Evolutionary conservation across 2,797 vertebrate species (phyloP).

Genomic region (Geotrypetes seraphini): DNA sequence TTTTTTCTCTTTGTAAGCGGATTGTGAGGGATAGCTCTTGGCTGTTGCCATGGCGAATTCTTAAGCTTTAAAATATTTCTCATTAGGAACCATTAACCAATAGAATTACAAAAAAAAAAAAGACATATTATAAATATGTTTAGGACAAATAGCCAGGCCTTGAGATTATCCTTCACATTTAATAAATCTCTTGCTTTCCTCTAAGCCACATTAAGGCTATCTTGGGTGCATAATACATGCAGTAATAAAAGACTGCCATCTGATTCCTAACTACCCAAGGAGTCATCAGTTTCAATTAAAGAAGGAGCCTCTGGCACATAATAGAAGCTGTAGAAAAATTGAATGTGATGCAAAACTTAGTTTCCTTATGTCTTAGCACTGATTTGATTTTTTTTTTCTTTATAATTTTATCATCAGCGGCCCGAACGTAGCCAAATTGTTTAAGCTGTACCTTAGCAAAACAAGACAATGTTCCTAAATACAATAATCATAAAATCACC

Average conservation of each 20-base stretch:
- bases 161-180: constrained; percentile 9
- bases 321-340: constrained; percentile 3
- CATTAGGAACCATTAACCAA: constrained; percentile 5
- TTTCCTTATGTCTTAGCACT: neutral
- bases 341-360: constrained; percentile 12
- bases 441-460: neutral
- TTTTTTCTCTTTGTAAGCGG: too few species aligned
- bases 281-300: constrained; percentile 38
- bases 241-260: constrained; percentile 22
- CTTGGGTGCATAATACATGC: constrained; percentile 11
- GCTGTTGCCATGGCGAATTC: neutral
- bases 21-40: too few species aligned
- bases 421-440: rapidly evolving
- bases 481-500: neutral
- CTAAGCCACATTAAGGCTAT: constrained; percentile 26
- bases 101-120: constrained; percentile 16
- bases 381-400: constrained; percentile 15
- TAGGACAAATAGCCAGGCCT: neutral
- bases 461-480: neutral
- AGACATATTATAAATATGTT: neutral
- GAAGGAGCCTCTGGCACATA: constrained; percentile 15
- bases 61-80: neutral
- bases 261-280: constrained; percentile 10
- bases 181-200: constrained; percentile 26
- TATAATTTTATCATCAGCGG: neutral